phyloP scores from a whole-genome alignment of 2,797 vertebrate genomes.

The Graptemys geographica region DNA sequence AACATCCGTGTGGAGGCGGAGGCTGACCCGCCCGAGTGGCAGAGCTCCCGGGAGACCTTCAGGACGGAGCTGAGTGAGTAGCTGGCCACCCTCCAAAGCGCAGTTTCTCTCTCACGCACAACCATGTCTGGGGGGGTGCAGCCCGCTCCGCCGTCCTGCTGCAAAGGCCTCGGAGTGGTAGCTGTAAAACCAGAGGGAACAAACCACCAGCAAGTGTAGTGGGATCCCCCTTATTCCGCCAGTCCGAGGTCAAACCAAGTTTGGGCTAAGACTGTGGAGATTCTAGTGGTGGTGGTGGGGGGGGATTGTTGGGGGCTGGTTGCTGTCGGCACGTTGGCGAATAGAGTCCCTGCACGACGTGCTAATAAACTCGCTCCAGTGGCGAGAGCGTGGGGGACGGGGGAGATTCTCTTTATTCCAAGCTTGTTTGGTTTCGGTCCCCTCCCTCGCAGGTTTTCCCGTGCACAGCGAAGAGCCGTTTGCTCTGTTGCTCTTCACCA shows the following conservation, averaged over 20 bases:
- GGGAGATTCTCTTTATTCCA: neutral
- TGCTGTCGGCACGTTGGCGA: neutral
- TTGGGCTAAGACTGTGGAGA: neutral
- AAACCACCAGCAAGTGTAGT: neutral
- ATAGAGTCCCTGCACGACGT: neutral
- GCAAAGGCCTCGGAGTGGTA: neutral
- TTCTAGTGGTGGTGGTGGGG: neutral
- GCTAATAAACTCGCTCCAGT: accelerated
- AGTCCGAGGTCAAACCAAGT: neutral
- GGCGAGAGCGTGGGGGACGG: accelerated
- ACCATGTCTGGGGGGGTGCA: too few species aligned
- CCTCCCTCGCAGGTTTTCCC: constrained; percentile 84
- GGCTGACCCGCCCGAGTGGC: constrained; percentile 88
- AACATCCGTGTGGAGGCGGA: constrained; percentile 90
- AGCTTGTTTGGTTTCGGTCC: neutral
- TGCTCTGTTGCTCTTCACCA: constrained; percentile 93
- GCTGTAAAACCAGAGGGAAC: neutral
- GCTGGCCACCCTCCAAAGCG: accelerated
- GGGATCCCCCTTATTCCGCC: neutral
- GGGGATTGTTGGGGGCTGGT: neutral
- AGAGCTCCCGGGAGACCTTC: constrained; percentile 88
- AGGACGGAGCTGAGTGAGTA: constrained; percentile 90
- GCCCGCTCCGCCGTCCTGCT: neutral
- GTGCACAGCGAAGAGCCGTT: constrained; percentile 92
- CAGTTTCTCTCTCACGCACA: neutral